phyloP scores from a whole-genome alignment of 2,797 vertebrate genomes.

The Adrianichthys oophorus region DNA sequence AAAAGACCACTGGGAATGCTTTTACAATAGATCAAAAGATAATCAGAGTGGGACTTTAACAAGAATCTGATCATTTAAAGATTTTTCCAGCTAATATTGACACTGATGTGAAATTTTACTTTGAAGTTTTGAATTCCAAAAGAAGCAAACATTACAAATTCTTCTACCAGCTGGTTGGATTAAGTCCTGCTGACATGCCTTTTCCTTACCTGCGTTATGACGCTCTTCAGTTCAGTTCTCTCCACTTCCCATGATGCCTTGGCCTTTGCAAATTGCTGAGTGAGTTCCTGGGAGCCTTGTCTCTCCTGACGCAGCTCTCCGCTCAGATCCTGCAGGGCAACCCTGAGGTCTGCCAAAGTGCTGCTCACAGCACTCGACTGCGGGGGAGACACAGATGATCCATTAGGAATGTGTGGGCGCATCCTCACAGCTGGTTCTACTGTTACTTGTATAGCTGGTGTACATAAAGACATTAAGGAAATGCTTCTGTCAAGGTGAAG shows the following conservation, averaged over 20 bases:
- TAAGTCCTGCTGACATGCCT: no score
- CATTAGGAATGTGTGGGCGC: background rate
- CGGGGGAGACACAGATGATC: background rate
- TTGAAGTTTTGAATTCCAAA: no score
- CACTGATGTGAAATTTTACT: no score
- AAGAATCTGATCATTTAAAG: no score
- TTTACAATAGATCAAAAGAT: no score
- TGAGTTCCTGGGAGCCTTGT: constrained; percentile 89
- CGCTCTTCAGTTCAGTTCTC: constrained; percentile 88
- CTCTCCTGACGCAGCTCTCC: constrained; percentile 89
- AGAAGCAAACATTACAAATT: no score
- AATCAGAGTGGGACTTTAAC: no score
- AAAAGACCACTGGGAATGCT: no score
- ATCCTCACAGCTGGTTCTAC: background rate
- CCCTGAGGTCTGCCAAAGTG: constrained; percentile 90
- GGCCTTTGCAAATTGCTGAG: constrained; percentile 97
- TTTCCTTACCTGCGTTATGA: constrained; percentile 82
- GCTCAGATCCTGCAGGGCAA: constrained; percentile 90
- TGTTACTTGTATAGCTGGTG: background rate
- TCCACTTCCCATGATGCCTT: constrained; percentile 97
- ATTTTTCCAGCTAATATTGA: no score
- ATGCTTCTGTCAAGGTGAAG: background rate
- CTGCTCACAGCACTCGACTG: constrained; percentile 88
- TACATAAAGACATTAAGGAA: constrained; percentile 5
- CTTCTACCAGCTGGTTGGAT: no score